Conservation (phyloP, 1,140 invertebrate species). For the Holotrichia oblita region DNA sequence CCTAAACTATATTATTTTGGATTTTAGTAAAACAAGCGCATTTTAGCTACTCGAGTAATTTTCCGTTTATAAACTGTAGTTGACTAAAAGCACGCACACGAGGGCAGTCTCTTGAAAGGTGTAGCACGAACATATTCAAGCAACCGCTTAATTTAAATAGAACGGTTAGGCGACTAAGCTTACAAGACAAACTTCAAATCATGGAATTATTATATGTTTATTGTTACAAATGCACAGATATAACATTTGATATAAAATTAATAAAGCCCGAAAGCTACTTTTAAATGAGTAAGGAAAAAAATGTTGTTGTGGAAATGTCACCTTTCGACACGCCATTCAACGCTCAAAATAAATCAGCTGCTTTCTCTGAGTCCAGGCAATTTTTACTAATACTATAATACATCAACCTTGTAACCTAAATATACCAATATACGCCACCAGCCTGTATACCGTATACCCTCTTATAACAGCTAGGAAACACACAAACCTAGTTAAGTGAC, state of each 20-base stretch:
- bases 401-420: slow-evolving; percentile 35
- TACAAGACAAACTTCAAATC: background rate
- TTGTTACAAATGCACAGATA: background rate
- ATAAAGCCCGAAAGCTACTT: slow-evolving; percentile 2
- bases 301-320: slow-evolving; percentile 31
- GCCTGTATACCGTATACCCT: background rate
- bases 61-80: no score
- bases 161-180: background rate
- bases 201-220: slow-evolving; percentile 9
- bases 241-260: slow-evolving; percentile 5
- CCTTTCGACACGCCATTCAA: slow-evolving; percentile 28
- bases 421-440: slow-evolving; percentile 17
- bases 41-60: no score
- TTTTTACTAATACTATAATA: slow-evolving; percentile 30
- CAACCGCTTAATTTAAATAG: no score
- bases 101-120: no score
- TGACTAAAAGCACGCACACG: no score
- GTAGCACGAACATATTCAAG: no score
- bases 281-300: background rate
- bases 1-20: no score
- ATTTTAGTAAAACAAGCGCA: no score
- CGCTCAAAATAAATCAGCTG: slow-evolving; percentile 23
- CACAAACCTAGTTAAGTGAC: slow-evolving; percentile 35
- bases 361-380: slow-evolving; percentile 7
- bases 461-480: slow-evolving; percentile 26